These are phyloP conservation scores for Plebejus argus DNA, from an alignment of 2,888 invertebrate genomes.

Conservation along the genomic window DNA sequence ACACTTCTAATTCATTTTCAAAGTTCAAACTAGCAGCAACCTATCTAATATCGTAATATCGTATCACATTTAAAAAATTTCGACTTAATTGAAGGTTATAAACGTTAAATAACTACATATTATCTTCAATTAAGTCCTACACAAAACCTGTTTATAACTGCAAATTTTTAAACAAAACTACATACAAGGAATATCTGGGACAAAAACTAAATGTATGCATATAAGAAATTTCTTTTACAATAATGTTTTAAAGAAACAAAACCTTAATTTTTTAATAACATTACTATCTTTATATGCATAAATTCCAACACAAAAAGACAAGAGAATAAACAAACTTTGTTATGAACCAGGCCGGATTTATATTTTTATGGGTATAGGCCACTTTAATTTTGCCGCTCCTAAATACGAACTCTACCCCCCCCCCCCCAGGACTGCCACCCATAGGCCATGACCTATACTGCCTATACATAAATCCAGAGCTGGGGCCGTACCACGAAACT, in stretches of 20 bases:
- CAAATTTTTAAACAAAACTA: neutral
- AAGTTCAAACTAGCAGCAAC: slow-evolving; percentile 32
- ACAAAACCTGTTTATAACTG: neutral
- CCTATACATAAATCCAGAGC: too few relatives aligned
- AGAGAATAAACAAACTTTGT: neutral
- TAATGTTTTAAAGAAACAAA: too few relatives aligned
- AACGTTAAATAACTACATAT: neutral
- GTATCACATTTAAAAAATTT: slow-evolving; percentile 14
- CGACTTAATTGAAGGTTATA: neutral
- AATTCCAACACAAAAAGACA: neutral
- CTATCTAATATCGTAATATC: neutral
- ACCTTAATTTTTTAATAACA: neutral
- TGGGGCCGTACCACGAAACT: too few relatives aligned
- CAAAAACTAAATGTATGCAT: slow-evolving; percentile 2
- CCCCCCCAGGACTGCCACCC: too few relatives aligned
- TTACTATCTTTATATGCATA: neutral
- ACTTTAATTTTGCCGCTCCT: too few relatives aligned
- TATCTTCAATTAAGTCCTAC: slow-evolving; percentile 3
- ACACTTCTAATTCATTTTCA: slow-evolving; percentile 23
- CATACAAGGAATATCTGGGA: neutral
- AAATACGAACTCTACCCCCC: too few relatives aligned
- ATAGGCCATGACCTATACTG: too few relatives aligned
- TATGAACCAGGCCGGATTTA: too few relatives aligned
- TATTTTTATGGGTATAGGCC: too few relatives aligned
- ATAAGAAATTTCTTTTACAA: neutral